Evolutionary conservation across 2,113 vertebrate species (phyloP), one percentile per base, ranked within the genome.

Genomic region (Scortum barcoo): DNA sequence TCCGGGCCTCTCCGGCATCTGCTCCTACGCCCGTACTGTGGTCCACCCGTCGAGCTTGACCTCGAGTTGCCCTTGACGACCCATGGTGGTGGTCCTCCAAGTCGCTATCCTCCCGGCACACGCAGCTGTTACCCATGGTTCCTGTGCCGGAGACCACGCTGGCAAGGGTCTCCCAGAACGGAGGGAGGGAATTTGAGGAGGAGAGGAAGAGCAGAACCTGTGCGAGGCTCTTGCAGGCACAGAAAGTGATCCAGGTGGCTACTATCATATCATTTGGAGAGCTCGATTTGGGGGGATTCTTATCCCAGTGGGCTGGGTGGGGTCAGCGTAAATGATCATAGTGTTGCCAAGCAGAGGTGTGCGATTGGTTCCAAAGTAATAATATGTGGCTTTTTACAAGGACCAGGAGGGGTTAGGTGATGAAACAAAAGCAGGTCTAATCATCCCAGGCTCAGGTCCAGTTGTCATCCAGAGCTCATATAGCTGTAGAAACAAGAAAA

Each of bases 241-340:
- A 97, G 95, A 98, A 99, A 95, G 96, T 96, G 91, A 97, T 96
- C 95, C 97, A 97, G 94, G 97, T 96, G 89, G 96, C 96, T 95
- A 99, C 96, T 95, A 99, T 99, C 98, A 99, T 99, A 99, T 99
- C 98, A 99, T 99, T 97, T 96, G 97, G 93, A 91, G 95, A 94
- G 94, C 91, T 95, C 95, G 86, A 61, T 84, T 89, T 94, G 56
- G 87, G 88, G 88, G 86, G 87, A 84, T 88, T 93, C 92, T 94
- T 93, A 91, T 93, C 92, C 92, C 87, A 88, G 91, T 77, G 87
- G 92, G 93, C 89, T 85, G 58, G 83, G 93, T 88, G 40, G 67
- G 92, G 12, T 91, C 65, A 67, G 67, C 11, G 48, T 80, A 65
- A 77, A 86, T 65, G 2, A 85, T 58, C 93, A 94, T 94, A 30